Conservation (phyloP, 2,113 vertebrate genomes). For the Heliornis fulica region DNA sequence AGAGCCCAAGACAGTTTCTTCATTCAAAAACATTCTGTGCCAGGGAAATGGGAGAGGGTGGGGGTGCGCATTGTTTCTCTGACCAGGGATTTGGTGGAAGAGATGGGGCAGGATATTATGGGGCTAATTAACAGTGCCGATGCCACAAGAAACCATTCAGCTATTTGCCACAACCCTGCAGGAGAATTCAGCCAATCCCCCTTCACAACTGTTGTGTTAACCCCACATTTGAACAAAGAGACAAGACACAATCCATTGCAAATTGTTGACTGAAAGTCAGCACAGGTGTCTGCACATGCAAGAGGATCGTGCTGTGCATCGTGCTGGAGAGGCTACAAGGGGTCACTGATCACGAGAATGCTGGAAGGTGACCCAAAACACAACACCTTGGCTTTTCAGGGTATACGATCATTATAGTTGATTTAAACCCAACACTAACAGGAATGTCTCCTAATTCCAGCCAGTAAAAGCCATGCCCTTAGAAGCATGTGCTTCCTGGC, state of each 20-base stretch:
- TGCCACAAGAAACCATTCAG: background rate
- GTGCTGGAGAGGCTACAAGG: too few species aligned
- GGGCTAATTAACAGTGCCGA: accelerated
- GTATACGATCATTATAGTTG: background rate
- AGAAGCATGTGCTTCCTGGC: accelerated
- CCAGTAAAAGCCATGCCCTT: accelerated
- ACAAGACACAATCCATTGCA: background rate
- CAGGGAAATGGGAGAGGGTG: background rate
- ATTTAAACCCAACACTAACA: too few species aligned
- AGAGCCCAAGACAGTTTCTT: background rate
- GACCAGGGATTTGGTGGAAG: background rate
- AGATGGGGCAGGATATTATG: too few species aligned
- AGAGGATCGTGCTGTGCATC: accelerated
- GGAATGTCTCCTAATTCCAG: background rate
- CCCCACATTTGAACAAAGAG: too few species aligned
- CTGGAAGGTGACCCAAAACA: background rate
- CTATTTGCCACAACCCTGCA: background rate
- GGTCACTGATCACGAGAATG: background rate
- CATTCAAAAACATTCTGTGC: background rate
- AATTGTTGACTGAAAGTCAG: background rate
- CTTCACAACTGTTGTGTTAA: accelerated
- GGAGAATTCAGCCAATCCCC: background rate
- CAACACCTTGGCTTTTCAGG: background rate
- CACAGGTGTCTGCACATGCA: accelerated
- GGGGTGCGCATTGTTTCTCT: background rate